Evolutionary conservation across 1,140 invertebrate genomes (phyloP).

Genomic region (Cydia splendana): DNA sequence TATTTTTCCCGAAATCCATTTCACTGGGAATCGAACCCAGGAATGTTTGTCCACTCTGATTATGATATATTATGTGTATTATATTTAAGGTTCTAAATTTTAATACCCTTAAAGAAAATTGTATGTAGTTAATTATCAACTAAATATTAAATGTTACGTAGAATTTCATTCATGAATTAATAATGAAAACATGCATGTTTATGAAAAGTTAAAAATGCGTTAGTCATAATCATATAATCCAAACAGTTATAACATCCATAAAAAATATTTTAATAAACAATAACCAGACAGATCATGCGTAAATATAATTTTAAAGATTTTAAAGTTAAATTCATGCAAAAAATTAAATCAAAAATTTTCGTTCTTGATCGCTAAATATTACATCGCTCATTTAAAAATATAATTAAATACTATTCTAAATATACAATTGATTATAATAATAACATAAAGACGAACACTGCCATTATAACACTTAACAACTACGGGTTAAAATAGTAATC

Average conservation of each 20-base stretch:
- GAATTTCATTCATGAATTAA: not conserved
- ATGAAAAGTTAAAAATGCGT: not conserved
- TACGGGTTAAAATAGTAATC: not conserved
- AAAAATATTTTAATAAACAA: not conserved
- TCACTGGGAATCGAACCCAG: not conserved
- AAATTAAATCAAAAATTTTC: constrained; percentile 28
- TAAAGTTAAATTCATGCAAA: constrained; percentile 42
- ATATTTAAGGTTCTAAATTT: too few species aligned
- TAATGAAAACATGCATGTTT: not conserved
- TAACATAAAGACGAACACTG: constrained; percentile 6
- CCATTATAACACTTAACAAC: constrained; percentile 33
- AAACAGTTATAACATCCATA: not conserved
- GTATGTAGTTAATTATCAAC: not conserved
- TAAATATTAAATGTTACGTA: not conserved
- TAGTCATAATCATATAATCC: not conserved
- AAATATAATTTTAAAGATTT: not conserved
- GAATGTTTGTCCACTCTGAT: not conserved
- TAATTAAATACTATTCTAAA: constrained; percentile 42
- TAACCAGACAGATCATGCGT: not conserved
- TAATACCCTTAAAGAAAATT: too few species aligned
- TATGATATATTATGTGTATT: too few species aligned
- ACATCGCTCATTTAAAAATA: constrained; percentile 49
- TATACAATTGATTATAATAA: constrained; percentile 36
- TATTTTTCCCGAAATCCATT: not conserved
- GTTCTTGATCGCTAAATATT: constrained; percentile 68